A percentile compares a stretch with the other conserved stretches of the same genome.
Evolutionary conservation across 2,797 vertebrate species (phyloP).

Genomic region (Chelon auratus): DNA sequence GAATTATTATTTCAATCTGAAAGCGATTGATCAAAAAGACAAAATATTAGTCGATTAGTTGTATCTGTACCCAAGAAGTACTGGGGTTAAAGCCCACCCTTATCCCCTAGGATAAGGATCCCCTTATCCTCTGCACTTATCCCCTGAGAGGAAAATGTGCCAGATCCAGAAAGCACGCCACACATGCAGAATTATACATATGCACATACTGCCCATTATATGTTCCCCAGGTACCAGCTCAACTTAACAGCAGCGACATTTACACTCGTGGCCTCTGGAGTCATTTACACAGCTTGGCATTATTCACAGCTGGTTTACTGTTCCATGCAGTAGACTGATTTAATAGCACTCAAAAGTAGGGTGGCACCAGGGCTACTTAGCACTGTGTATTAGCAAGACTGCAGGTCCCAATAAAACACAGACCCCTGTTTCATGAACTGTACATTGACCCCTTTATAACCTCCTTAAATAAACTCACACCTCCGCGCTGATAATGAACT

Average conservation of each 20-base stretch:
- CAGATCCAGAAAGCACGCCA: slow-evolving; percentile 15
- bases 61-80: neutral
- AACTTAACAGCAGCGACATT: slow-evolving; percentile 72
- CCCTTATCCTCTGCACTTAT: neutral
- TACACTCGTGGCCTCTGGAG: slow-evolving; percentile 65
- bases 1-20: too few species aligned
- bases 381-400: slow-evolving; percentile 69
- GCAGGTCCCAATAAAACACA: slow-evolving; percentile 77
- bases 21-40: neutral
- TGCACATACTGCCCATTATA: slow-evolving; percentile 38
- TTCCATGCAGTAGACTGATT: slow-evolving; percentile 75
- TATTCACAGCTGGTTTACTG: slow-evolving; percentile 67
- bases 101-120: neutral
- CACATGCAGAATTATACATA: slow-evolving; percentile 17
- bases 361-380: slow-evolving; percentile 79
- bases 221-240: slow-evolving; percentile 54
- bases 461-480: slow-evolving; percentile 73
- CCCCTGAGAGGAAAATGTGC: neutral
- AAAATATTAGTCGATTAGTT: neutral
- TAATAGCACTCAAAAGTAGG: slow-evolving; percentile 71
- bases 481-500: slow-evolving; percentile 75
- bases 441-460: slow-evolving; percentile 75
- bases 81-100: neutral
- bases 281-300: slow-evolving; percentile 66
- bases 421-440: slow-evolving; percentile 71